Percentiles rank a stretch among this genome's conserved stretches.
These are phyloP conservation scores for Nowickia ferox DNA, from an alignment of 2,888 invertebrate species.

Conservation along the genomic window DNA sequence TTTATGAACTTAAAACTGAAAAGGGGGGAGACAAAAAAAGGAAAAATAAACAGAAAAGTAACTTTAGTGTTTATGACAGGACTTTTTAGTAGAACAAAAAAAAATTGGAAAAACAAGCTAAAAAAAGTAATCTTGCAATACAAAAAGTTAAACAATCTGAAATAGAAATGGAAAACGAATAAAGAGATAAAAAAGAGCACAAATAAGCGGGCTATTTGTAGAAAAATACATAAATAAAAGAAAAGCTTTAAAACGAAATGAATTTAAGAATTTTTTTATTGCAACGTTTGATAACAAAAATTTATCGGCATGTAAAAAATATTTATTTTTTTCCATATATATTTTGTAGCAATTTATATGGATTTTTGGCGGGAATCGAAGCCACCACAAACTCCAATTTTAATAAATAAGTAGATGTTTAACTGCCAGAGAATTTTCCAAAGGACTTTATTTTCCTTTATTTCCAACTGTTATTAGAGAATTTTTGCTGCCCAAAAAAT, in stretches of 20 bases:
- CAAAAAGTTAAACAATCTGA: conserved; percentile 37
- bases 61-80: conserved; percentile 55
- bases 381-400: too few relatives aligned
- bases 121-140: neutral
- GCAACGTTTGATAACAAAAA: too few relatives aligned
- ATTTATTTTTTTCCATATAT: too few relatives aligned
- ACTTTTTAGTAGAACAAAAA: conserved; percentile 11
- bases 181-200: neutral
- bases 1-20: conserved; percentile 22
- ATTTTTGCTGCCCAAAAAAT: neutral
- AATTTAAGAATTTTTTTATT: too few relatives aligned
- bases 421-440: too few relatives aligned
- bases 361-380: too few relatives aligned
- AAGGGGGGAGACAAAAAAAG: neutral
- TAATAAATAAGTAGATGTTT: too few relatives aligned
- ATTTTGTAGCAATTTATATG: too few relatives aligned
- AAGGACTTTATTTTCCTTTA: neutral
- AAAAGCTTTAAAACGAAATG: neutral
- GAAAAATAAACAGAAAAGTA: conserved; percentile 33
- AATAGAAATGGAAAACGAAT: conserved; percentile 13
- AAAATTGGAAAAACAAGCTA: neutral
- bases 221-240: conserved; percentile 1
- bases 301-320: too few relatives aligned
- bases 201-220: conserved; percentile 9
- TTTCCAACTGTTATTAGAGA: neutral